A percentile compares a stretch with the other conserved stretches of the same genome.
phyloP scores from a whole-genome alignment of 2,888 invertebrate genomes.

The Bembecia ichneumoniformis region DNA sequence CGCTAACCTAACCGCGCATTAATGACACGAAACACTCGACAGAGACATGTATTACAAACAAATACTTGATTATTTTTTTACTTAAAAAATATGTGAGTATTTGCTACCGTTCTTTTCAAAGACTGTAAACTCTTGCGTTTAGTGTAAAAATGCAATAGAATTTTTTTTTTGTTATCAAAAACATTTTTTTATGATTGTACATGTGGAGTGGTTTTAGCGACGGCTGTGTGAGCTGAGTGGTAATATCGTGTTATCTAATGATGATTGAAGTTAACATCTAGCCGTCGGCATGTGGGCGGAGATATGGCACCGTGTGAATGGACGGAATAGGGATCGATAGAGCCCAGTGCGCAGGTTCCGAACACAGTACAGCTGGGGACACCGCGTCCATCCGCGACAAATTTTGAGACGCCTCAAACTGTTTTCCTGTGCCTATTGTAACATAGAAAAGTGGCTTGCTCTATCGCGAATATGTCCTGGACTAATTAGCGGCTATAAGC shows the following conservation, averaged over 20 bases:
- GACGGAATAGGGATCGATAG: slow-evolving; percentile 56
- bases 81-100: slow-evolving; percentile 3
- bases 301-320: slow-evolving; percentile 58
- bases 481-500: slow-evolving; percentile 46
- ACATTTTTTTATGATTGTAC: slow-evolving; percentile 28
- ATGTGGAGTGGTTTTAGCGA: slow-evolving; percentile 42
- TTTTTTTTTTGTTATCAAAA: slow-evolving; percentile 5
- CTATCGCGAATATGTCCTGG: slow-evolving; percentile 45
- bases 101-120: too few species aligned
- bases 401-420: slow-evolving; percentile 22
- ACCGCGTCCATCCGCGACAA: slow-evolving; percentile 33
- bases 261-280: slow-evolving; percentile 58
- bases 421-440: slow-evolving; percentile 41
- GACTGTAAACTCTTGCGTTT: too few species aligned
- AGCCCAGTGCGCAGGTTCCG: slow-evolving; percentile 59
- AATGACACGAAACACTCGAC: not conserved
- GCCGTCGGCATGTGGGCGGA: slow-evolving; percentile 54
- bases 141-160: not conserved
- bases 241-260: slow-evolving; percentile 63
- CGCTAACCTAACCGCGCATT: slow-evolving; percentile 20
- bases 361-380: slow-evolving; percentile 47
- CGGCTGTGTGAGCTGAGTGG: slow-evolving; percentile 33
- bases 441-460: slow-evolving; percentile 39
- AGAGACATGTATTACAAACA: not conserved
- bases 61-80: not conserved